Evolutionary conservation across 2,113 vertebrate species (phyloP).

Genomic region (Cinclus cinclus): DNA sequence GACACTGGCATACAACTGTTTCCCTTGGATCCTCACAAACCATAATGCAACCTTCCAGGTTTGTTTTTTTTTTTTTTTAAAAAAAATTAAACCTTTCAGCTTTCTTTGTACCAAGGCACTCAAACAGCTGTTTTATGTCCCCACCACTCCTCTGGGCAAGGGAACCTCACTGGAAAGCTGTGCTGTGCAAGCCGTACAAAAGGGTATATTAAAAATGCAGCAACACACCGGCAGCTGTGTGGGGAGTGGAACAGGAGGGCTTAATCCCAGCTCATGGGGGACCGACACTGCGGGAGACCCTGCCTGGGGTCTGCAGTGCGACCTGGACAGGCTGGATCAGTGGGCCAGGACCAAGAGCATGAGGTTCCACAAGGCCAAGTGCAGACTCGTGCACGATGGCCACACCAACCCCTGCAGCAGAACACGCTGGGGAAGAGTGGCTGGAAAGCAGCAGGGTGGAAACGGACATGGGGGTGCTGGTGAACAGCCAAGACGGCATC

Average conservation of each 20-base stretch:
- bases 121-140: accelerated
- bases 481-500: not conserved
- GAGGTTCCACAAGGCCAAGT: not conserved
- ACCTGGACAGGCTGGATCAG: not conserved
- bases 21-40: not conserved
- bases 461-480: not conserved
- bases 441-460: not conserved
- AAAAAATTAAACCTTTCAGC: not conserved
- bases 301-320: not conserved
- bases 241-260: not conserved
- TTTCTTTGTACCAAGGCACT: accelerated
- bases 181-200: accelerated
- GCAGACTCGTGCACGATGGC: not conserved
- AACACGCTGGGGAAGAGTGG: accelerated
- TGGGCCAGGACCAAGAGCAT: not conserved
- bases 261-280: not conserved
- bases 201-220: accelerated
- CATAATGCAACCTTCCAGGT: not conserved
- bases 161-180: too few relatives aligned
- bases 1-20: not conserved
- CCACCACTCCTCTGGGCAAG: too few relatives aligned
- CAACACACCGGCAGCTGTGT: accelerated
- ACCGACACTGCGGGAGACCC: accelerated
- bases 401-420: not conserved
- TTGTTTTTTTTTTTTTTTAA: too few relatives aligned